These are phyloP conservation scores for Hydrocynus forskahlii DNA, from an alignment of 2,797 vertebrate species.

Conservation along the genomic window DNA sequence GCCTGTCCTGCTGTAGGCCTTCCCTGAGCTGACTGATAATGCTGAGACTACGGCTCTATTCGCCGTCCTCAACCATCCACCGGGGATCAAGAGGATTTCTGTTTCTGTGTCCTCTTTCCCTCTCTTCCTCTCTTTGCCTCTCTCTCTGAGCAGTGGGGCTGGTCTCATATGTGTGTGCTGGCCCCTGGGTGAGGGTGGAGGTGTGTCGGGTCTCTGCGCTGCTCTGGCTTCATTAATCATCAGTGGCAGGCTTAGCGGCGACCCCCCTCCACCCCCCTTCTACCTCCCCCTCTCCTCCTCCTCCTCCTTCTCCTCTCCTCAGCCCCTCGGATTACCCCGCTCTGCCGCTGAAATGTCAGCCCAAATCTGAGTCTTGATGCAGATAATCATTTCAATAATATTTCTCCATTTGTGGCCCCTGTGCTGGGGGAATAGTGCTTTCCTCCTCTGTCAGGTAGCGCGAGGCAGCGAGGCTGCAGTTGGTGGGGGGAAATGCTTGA, in stretches of 20 bases:
- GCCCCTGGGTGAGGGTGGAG: slow-evolving; percentile 95
- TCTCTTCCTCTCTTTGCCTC: slow-evolving; percentile 23
- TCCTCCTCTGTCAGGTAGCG: slow-evolving; percentile 99
- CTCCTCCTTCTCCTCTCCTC: slow-evolving; percentile 74
- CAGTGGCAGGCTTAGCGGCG: slow-evolving; percentile 92
- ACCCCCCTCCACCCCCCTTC: slow-evolving; percentile 91
- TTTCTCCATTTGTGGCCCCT: slow-evolving; percentile 99
- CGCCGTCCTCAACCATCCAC: slow-evolving; percentile 19
- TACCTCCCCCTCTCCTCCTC: slow-evolving; percentile 85
- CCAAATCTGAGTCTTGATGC: slow-evolving; percentile 99
- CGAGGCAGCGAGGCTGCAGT: slow-evolving; percentile 98
- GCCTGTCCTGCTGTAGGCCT: slow-evolving; percentile 10
- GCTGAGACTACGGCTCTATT: slow-evolving; percentile 10
- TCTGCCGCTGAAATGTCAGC: slow-evolving; percentile 99
- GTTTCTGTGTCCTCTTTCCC: slow-evolving; percentile 7
- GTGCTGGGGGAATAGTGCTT: slow-evolving; percentile 99
- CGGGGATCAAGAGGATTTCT: slow-evolving; percentile 44
- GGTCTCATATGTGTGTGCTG: slow-evolving; percentile 91
- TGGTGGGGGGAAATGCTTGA: slow-evolving; percentile 99
- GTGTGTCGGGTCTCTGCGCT: slow-evolving; percentile 95
- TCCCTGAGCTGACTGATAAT: slow-evolving; percentile 33
- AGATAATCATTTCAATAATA: slow-evolving; percentile 99
- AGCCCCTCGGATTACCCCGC: slow-evolving; percentile 98
- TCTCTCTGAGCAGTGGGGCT: slow-evolving; percentile 69
- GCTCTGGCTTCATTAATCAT: slow-evolving; percentile 99